A percentile compares a stretch with the other conserved stretches of the same genome.
These are phyloP conservation scores for Ommatoiulus sabulosus DNA, from an alignment of 2,888 invertebrate genomes.

Conservation along the genomic window DNA sequence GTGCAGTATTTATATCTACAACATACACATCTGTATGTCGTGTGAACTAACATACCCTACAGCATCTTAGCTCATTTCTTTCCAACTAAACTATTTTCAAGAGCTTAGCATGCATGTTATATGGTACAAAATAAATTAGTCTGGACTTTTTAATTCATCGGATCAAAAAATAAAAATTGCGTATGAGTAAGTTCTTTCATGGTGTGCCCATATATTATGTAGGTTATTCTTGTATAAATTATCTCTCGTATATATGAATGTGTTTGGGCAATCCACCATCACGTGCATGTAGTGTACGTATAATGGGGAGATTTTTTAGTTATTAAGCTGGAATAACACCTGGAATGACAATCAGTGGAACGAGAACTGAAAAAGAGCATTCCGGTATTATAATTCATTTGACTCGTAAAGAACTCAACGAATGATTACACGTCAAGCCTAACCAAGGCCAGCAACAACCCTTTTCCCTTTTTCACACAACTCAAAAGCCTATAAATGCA, in stretches of 20 bases:
- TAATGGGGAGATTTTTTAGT: slow-evolving; percentile 34
- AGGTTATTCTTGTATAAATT: slow-evolving; percentile 28
- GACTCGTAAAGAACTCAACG: slow-evolving; percentile 59
- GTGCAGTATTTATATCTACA: neutral
- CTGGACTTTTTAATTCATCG: slow-evolving; percentile 28
- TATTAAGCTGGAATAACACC: slow-evolving; percentile 47
- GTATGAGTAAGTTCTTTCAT: slow-evolving; percentile 34
- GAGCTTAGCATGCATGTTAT: slow-evolving; percentile 24
- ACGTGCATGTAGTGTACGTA: neutral
- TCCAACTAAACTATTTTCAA: neutral
- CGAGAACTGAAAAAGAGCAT: slow-evolving; percentile 35
- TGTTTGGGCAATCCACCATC: slow-evolving; percentile 20
- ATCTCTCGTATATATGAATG: neutral
- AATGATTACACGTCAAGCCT: slow-evolving; percentile 57
- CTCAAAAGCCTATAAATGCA: slow-evolving; percentile 20
- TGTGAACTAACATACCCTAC: neutral
- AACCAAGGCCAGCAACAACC: slow-evolving; percentile 47
- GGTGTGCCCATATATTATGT: slow-evolving; percentile 15
- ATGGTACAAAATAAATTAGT: slow-evolving; percentile 16
- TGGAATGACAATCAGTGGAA: slow-evolving; percentile 52
- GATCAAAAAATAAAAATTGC: neutral
- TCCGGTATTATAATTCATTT: slow-evolving; percentile 57
- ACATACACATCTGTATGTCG: neutral
- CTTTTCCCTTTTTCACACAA: slow-evolving; percentile 25
- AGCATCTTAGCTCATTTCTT: neutral